Conservation (phyloP, 2,113 vertebrate genomes). For the Xenopus laevis region DNA sequence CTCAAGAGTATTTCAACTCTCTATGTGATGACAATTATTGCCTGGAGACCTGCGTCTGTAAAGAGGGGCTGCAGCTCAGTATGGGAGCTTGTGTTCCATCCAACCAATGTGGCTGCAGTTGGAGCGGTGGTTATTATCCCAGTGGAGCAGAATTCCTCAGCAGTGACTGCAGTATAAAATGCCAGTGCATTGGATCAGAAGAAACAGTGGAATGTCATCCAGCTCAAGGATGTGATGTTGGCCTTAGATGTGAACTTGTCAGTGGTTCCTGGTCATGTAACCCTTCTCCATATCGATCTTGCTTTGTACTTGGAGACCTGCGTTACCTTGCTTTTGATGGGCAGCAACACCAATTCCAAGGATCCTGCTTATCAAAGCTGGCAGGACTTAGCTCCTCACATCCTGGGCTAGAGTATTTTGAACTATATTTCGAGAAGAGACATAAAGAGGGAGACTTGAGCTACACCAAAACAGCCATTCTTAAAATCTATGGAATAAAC, state of each 20-base stretch:
- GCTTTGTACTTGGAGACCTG: not conserved
- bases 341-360: not conserved
- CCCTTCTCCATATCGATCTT: not conserved
- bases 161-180: not conserved
- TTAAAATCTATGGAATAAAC: not conserved
- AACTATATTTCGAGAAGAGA: not conserved
- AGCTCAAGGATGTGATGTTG: not conserved
- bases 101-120: conserved; percentile 3
- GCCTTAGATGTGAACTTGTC: not conserved
- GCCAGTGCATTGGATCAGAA: not conserved
- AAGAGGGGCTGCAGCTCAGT: not conserved
- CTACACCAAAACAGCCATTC: not conserved
- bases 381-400: not conserved
- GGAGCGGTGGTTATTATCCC: not conserved
- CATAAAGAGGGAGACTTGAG: not conserved
- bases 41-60: conserved; percentile 8
- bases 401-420: not conserved
- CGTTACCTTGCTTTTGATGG: not conserved
- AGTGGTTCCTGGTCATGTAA: not conserved
- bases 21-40: not conserved
- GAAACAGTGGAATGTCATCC: not conserved
- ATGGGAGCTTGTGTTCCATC: not conserved
- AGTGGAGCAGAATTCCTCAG: not conserved
- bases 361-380: not conserved
- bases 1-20: no score